These are phyloP conservation scores for Andrena flavipes DNA, from an alignment of 2,888 invertebrate species.

Conservation along the genomic window DNA sequence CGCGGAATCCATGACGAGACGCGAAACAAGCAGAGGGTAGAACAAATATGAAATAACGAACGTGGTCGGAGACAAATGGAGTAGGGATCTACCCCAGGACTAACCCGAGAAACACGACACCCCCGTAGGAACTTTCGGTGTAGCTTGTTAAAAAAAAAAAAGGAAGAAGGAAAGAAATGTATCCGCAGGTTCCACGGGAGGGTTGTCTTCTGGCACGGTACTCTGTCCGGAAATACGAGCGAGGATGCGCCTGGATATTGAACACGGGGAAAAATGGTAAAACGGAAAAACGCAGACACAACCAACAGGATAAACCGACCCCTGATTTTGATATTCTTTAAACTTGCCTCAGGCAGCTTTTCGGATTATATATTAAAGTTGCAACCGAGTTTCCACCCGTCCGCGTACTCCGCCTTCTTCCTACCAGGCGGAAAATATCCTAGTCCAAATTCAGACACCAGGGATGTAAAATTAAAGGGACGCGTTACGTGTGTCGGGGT, in stretches of 20 bases:
- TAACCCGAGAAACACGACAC: slow-evolving; percentile 49
- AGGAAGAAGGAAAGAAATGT: slow-evolving; percentile 19
- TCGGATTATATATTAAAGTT: slow-evolving; percentile 35
- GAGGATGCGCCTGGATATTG: slow-evolving; percentile 24
- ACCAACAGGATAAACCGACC: background rate
- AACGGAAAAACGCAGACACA: slow-evolving; percentile 26
- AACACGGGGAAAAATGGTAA: slow-evolving; percentile 11
- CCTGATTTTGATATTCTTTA: slow-evolving; percentile 37
- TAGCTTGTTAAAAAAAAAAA: slow-evolving; percentile 14
- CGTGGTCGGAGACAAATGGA: slow-evolving; percentile 65
- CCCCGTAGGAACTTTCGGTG: slow-evolving; percentile 17
- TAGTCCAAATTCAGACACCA: background rate
- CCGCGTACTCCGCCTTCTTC: background rate
- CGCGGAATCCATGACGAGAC: slow-evolving; percentile 6
- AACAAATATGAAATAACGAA: slow-evolving; percentile 59
- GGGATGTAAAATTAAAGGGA: slow-evolving; percentile 16
- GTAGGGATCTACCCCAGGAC: slow-evolving; percentile 39
- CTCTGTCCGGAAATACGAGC: slow-evolving; percentile 36
- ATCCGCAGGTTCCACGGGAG: slow-evolving; percentile 11
- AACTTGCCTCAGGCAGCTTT: background rate
- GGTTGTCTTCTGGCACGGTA: slow-evolving; percentile 7
- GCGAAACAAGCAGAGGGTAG: background rate
- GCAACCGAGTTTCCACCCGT: background rate
- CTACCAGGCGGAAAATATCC: background rate
- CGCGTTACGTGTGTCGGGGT: background rate